phyloP scores from a whole-genome alignment of 2,888 invertebrate genomes.

The Lepidochrysops patricia region DNA sequence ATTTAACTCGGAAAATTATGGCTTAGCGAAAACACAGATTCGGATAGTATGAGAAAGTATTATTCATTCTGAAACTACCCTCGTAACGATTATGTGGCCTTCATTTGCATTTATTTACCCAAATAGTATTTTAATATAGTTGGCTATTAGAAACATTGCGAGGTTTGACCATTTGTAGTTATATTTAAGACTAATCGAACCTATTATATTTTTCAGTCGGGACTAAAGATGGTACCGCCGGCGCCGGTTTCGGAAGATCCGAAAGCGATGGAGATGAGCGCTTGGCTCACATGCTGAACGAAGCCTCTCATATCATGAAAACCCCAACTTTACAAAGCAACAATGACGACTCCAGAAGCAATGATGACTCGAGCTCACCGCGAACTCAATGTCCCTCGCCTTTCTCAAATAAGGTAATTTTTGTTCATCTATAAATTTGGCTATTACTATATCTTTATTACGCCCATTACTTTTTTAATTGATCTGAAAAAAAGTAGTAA shows the following conservation, averaged over 20 bases:
- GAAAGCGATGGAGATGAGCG: conserved; percentile 90
- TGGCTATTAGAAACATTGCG: background rate
- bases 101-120: background rate
- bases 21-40: conserved; percentile 56
- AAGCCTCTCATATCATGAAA: conserved; percentile 94
- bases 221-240: conserved; percentile 84
- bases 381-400: conserved; percentile 87
- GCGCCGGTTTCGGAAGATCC: conserved; percentile 83
- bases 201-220: conserved; percentile 70
- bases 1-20: conserved; percentile 68
- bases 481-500: background rate
- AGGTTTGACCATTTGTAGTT: background rate
- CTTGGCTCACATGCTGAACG: conserved; percentile 93
- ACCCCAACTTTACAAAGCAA: conserved; percentile 63
- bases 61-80: background rate
- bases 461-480: background rate
- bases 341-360: conserved; percentile 79
- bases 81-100: background rate
- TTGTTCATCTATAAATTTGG: conserved; percentile 7
- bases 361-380: conserved; percentile 86
- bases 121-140: background rate
- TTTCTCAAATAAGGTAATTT: conserved; percentile 79
- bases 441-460: background rate
- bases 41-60: background rate
- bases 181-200: background rate